These are phyloP conservation scores for Gallinago paraguaiae DNA, from an alignment of 2,113 vertebrate species.

Conservation along the genomic window DNA sequence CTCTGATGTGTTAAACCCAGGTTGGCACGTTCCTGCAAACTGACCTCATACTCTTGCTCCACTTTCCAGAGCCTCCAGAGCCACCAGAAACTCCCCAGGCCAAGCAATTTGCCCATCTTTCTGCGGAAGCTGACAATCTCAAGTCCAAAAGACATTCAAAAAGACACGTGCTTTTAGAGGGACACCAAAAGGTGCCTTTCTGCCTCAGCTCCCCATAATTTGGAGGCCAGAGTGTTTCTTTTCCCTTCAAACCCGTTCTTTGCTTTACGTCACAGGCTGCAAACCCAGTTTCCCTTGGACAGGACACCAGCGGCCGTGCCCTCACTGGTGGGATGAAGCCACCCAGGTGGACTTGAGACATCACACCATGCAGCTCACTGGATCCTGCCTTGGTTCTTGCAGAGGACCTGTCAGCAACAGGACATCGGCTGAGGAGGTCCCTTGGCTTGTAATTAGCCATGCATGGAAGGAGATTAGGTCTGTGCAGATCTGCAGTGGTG, in stretches of 20 bases:
- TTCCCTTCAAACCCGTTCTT: background rate
- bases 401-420: background rate
- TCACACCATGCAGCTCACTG: background rate
- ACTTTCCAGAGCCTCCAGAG: background rate
- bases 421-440: background rate
- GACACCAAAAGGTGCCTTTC: background rate
- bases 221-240: background rate
- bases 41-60: background rate
- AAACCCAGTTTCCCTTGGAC: background rate
- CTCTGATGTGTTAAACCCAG: background rate
- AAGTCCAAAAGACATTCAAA: background rate
- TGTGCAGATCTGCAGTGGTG: background rate
- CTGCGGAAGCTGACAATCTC: background rate
- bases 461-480: fast-evolving
- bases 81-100: background rate
- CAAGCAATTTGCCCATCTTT: background rate
- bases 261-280: background rate
- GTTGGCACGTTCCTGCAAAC: background rate
- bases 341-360: background rate
- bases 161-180: background rate
- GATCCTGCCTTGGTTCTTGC: background rate
- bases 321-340: background rate
- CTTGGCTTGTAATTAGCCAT: background rate
- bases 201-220: background rate
- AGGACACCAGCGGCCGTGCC: background rate